phyloP scores from a whole-genome alignment of 2,113 vertebrate genomes.

The Spermophilus dauricus region DNA sequence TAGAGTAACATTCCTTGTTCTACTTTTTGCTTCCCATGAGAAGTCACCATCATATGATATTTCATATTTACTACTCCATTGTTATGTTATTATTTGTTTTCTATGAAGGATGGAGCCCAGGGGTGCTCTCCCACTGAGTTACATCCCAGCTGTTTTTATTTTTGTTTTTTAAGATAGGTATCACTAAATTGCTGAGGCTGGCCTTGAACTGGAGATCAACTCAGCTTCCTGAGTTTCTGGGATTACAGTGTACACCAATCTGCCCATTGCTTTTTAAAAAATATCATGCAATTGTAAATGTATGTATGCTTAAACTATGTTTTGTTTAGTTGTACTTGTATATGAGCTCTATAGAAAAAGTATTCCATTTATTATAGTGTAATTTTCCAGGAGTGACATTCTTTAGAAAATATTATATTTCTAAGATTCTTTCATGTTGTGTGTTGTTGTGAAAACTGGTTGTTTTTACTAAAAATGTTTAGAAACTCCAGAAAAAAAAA shows the following conservation, averaged over 20 bases:
- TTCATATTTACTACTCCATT: conserved; percentile 9
- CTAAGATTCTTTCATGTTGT: not conserved
- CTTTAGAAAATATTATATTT: conserved; percentile 41
- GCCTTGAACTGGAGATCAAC: not conserved
- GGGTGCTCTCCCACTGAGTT: not conserved
- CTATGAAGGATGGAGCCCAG: not conserved
- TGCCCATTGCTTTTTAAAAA: not conserved
- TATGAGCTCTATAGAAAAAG: conserved; percentile 1
- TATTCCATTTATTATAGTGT: not conserved
- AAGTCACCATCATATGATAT: not conserved
- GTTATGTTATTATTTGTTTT: not conserved
- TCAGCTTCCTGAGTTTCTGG: not conserved
- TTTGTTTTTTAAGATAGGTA: not conserved
- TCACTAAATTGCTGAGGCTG: not conserved
- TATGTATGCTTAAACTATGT: not conserved
- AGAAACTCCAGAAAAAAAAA: not conserved
- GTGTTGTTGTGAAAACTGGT: not conserved
- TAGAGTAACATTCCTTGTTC: not conserved
- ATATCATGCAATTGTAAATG: not conserved
- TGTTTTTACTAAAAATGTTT: conserved; percentile 33
- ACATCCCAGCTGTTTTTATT: not conserved
- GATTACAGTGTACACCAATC: not conserved
- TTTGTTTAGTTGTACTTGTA: not conserved
- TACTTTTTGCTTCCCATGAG: not conserved
- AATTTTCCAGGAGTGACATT: not conserved